A percentile compares a stretch with the other conserved stretches of the same genome.
phyloP scores from a whole-genome alignment of 2,113 vertebrate species.

The Gnathonemus longibarbis region DNA sequence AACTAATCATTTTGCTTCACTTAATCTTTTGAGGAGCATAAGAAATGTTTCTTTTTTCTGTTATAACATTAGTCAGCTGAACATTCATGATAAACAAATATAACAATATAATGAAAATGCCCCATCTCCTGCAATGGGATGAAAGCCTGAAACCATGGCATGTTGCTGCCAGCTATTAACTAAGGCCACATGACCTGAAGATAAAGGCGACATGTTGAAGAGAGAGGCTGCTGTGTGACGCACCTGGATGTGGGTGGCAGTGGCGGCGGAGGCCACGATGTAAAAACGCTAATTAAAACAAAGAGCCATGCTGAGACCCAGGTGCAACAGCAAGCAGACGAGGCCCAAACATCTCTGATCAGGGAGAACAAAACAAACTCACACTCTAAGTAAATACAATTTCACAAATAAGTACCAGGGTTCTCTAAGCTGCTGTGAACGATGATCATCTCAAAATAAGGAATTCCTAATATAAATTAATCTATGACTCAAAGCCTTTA shows the following conservation, averaged over 20 bases:
- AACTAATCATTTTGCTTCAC: not conserved
- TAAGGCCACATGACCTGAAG: constrained; percentile 22
- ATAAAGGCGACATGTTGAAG: constrained; percentile 22
- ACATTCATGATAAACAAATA: not conserved
- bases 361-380: constrained; percentile 8
- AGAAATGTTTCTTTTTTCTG: constrained; percentile 1
- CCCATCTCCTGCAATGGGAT: not conserved
- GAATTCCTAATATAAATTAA: not conserved
- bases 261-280: not conserved
- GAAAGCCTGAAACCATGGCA: not conserved
- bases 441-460: not conserved
- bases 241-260: constrained; percentile 5
- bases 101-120: not conserved
- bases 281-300: constrained; percentile 18
- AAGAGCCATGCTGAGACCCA: constrained; percentile 16
- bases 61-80: not conserved
- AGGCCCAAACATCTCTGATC: constrained; percentile 10
- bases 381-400: constrained; percentile 9
- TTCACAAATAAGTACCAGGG: not conserved
- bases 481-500: not conserved
- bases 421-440: not conserved
- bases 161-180: constrained; percentile 38
- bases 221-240: constrained; percentile 6
- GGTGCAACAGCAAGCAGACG: not conserved
- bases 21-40: constrained; percentile 30